Percentiles rank a stretch among this genome's conserved stretches.
phyloP scores from a whole-genome alignment of 2,888 invertebrate genomes.

The Ethmia dodecea region DNA sequence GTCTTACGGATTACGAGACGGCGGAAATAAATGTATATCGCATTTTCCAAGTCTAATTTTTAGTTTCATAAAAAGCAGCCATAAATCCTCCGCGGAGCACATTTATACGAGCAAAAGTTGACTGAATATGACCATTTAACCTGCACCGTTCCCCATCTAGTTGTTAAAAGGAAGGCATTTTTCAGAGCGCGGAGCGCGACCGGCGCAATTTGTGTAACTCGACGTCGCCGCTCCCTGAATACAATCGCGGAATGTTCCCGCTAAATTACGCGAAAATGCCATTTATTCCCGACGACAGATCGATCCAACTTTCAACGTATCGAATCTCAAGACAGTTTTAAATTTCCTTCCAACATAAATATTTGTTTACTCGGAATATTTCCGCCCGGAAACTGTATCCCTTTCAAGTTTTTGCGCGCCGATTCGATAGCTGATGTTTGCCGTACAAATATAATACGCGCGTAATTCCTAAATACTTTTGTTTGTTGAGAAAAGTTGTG shows the following conservation, averaged over 20 bases:
- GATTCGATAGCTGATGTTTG: not conserved
- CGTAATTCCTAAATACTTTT: slow-evolving; percentile 31
- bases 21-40: too few species aligned
- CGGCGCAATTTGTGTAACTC: slow-evolving; percentile 54
- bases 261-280: slow-evolving; percentile 50
- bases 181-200: slow-evolving; percentile 37
- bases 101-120: slow-evolving; percentile 42
- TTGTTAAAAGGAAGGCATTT: slow-evolving; percentile 54
- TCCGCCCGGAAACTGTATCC: slow-evolving; percentile 6
- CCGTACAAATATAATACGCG: slow-evolving; percentile 1
- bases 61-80: too few species aligned
- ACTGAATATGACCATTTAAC: slow-evolving; percentile 56
- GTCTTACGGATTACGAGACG: too few species aligned
- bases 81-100: slow-evolving; percentile 17
- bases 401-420: not conserved
- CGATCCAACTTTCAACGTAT: slow-evolving; percentile 35
- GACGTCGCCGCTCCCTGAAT: slow-evolving; percentile 34
- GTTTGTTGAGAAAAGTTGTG: slow-evolving; percentile 33
- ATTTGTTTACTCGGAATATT: slow-evolving; percentile 8
- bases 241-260: slow-evolving; percentile 45
- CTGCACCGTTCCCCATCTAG: slow-evolving; percentile 36
- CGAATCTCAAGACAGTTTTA: slow-evolving; percentile 16
- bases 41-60: too few species aligned
- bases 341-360: slow-evolving; percentile 12
- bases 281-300: slow-evolving; percentile 47